These are phyloP conservation scores for Pseudomyrmex flavicornis DNA, from an alignment of 1,140 invertebrate species.

Conservation along the genomic window DNA sequence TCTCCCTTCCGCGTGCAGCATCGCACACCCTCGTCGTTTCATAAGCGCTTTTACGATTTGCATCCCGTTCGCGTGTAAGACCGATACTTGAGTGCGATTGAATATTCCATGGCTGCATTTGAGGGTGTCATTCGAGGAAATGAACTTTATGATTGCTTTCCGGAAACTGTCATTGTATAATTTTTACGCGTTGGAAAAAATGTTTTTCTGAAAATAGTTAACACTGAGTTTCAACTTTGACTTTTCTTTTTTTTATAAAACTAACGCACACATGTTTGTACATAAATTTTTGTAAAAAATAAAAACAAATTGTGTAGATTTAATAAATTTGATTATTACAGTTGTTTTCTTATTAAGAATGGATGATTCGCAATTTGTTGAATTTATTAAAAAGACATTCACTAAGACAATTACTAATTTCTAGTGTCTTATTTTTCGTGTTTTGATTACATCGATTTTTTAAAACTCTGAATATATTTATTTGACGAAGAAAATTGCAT, in stretches of 20 bases:
- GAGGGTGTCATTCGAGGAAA: neutral
- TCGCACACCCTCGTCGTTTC: slow-evolving; percentile 48
- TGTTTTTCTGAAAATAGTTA: neutral
- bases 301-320: too few relatives aligned
- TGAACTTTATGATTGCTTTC: neutral
- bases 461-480: neutral
- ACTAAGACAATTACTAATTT: too few relatives aligned
- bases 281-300: neutral
- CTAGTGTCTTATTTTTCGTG: too few relatives aligned
- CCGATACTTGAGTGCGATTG: slow-evolving; percentile 25
- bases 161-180: neutral
- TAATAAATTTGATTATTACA: too few relatives aligned
- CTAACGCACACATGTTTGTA: too few relatives aligned
- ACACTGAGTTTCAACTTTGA: too few relatives aligned
- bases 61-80: slow-evolving; percentile 45
- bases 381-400: too few relatives aligned
- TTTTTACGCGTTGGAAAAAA: neutral
- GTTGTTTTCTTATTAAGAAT: too few relatives aligned
- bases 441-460: neutral
- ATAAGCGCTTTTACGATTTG: slow-evolving; percentile 67
- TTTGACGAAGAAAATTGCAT: neutral
- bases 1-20: neutral
- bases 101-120: slow-evolving; percentile 32
- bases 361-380: too few relatives aligned
- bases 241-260: too few relatives aligned